Percentiles rank a stretch among this genome's conserved stretches.
These are phyloP conservation scores for Eriocheir sinensis DNA, from an alignment of 1,140 invertebrate genomes.

Conservation along the genomic window DNA sequence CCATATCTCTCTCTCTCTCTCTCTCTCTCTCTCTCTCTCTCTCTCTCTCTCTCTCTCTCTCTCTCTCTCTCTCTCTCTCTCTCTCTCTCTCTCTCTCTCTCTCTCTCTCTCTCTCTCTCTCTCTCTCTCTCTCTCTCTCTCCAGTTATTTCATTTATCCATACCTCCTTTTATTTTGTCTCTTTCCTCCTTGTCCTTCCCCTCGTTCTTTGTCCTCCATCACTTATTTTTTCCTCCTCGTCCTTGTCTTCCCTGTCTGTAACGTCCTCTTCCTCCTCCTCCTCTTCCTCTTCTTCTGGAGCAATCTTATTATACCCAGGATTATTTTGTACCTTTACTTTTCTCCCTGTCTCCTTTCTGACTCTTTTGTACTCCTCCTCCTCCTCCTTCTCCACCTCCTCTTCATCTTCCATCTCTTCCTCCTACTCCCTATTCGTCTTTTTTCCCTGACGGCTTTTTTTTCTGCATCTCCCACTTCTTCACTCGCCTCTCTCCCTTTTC, in stretches of 20 bases:
- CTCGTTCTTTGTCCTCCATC: background rate
- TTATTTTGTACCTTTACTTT: background rate
- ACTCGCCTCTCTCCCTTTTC: background rate
- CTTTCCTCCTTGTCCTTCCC: background rate
- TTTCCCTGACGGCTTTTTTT: background rate
- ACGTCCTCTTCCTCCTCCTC: background rate
- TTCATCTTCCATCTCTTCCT: background rate
- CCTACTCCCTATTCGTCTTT: background rate
- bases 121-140: slow-evolving; percentile 25
- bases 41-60: too few relatives aligned
- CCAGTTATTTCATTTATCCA: background rate
- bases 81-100: background rate
- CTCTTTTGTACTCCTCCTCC: background rate
- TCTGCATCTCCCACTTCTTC: background rate
- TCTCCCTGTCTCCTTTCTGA: background rate
- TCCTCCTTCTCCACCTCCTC: background rate
- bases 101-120: background rate
- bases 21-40: background rate
- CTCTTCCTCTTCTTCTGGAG: background rate
- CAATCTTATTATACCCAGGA: background rate
- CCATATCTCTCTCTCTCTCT: background rate
- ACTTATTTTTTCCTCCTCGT: too few relatives aligned
- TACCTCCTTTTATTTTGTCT: background rate
- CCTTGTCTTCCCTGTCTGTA: too few relatives aligned
- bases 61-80: background rate